Evolutionary conservation across 1,140 invertebrate genomes (phyloP).

Genomic region (Lucilia sericata): DNA sequence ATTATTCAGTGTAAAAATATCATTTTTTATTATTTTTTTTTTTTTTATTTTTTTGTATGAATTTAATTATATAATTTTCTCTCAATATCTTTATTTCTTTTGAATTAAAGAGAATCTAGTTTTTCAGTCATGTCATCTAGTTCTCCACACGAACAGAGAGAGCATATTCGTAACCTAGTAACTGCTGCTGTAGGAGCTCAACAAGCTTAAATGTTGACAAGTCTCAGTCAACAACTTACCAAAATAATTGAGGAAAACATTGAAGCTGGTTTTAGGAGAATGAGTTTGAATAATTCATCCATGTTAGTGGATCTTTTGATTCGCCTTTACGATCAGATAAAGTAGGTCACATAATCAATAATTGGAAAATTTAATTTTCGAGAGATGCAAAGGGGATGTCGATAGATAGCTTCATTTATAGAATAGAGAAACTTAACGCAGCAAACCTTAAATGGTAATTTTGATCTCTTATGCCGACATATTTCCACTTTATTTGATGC

Average conservation of each 20-base stretch:
- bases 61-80: too few relatives aligned
- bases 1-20: too few relatives aligned
- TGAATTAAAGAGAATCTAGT: not conserved
- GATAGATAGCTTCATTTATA: conserved; percentile 32
- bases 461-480: not conserved
- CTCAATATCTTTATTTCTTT: too few relatives aligned
- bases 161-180: not conserved
- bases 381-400: not conserved
- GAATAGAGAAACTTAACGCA: not conserved
- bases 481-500: conserved; percentile 8
- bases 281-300: not conserved
- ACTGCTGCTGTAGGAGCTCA: not conserved
- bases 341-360: conserved; percentile 9
- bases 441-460: not conserved
- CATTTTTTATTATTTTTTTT: too few relatives aligned
- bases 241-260: not conserved
- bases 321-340: not conserved
- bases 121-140: not conserved
- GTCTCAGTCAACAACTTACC: not conserved
- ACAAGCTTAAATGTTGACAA: not conserved
- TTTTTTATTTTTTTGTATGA: too few relatives aligned
- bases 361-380: conserved; percentile 40
- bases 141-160: not conserved
- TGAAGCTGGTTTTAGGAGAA: not conserved
- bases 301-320: not conserved